Evolutionary conservation across 2,113 vertebrate genomes (phyloP), one percentile per base, ranked within the genome.

Genomic region (Tachuris rubrigastra): DNA sequence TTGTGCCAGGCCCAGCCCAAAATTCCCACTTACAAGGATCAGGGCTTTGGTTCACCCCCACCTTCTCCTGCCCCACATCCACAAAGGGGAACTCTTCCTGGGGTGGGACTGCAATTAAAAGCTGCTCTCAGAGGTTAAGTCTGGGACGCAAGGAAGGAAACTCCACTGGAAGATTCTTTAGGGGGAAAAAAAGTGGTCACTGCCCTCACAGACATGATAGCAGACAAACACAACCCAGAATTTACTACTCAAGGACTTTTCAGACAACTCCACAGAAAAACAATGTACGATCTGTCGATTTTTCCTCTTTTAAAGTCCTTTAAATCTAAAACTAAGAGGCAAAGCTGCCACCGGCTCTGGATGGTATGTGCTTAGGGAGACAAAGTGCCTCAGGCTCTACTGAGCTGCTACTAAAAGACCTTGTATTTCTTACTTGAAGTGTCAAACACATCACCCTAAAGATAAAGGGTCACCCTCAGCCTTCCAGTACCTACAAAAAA

Each of bases 21-120:
- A 87, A 49, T 18, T 46, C 35, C 23, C 35, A 39, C 50, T 28
- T 20, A 49, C 9, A 58, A 35, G 62, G 39, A 72, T 5, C 11
- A 27, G 31, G 1, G 1, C 28, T 82, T 12, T 6, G 14, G 30
- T 37, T 56, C 2, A 2, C 16, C 60, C 27, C 7, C 4, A 28
- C 52, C 28, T 63, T 25, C 21, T 63, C 20, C 50, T 69, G 33
- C 37, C 68, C 68, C 16, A 33, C 17, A 31, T 4, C 16, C 30
- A 18, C 56, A 33, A n/a, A n/a, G 18, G 37, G 50, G 35, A 50
- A 28, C 17, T 55, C 25, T 31, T 31, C 47, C 30, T 17, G 11
- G 5, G 8, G 19, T 22, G 17, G 20, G 28, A 39, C 39, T 23
- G 23, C 53, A 65, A 8, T 12, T 28, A 56, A 58, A 91, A 71